Evolutionary conservation across 2,888 invertebrate species (phyloP), one percentile per base, ranked within the genome.

Genomic region (Drosophila demipolita): DNA sequence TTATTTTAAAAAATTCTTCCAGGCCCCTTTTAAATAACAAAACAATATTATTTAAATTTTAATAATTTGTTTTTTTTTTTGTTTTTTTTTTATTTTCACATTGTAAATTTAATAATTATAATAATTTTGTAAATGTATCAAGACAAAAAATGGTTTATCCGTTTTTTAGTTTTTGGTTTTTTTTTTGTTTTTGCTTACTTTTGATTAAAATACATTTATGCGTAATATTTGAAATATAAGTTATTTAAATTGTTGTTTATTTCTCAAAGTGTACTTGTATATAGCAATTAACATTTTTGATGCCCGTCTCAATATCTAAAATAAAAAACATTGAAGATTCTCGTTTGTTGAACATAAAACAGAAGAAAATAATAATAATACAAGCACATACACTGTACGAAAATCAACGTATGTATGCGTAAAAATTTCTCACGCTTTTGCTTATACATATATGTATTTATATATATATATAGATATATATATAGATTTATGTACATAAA

Each of bases 91-190:
- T 45, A 75, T 85, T 84, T 87, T 91, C 85, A 83, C 86, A 82
- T 89, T 91, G 88, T 91, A 91, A 91, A 90, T 92, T 91, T 89
- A 92, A 91, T 92, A 92, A 92, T 92, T 91, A 91, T 91, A 89
- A 90, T 85, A 89, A 87, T 85, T 84, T 92, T 93, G 92, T 93
- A 93, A 92, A 92, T 92, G 89, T 91, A 92, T 93, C 91, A 92
- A 92, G 91, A 91, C 91, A 92, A 92, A 91, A 90, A 90, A 76
- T 77, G 76, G 83, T 89, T 87, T 83, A 82, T 89, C 89, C 85
- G 79, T 76, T 73, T 60, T 75, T 45, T 36, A 15, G 5, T 53
- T 35, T 12, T 54, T 35, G 8, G 23, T 23, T 52, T 9, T 17
- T 54, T 35, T n/a, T 35, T 23, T 54, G 35, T 6, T 12, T 55